phyloP scores from a whole-genome alignment of 1,140 invertebrate genomes.

The Brachystomella parvula region DNA sequence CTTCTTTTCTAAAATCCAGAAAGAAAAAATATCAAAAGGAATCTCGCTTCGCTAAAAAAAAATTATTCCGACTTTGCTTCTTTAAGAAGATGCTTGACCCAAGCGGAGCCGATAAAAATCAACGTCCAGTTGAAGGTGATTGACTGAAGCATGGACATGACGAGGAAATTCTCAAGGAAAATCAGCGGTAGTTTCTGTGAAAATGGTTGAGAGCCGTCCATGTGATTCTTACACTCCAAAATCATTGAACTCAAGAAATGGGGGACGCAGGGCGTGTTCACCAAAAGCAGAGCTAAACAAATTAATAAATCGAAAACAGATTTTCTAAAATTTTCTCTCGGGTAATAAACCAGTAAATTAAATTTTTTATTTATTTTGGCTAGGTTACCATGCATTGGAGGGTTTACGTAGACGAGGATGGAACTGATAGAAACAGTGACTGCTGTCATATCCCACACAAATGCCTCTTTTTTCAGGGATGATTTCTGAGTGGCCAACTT shows the following conservation, averaged over 20 bases:
- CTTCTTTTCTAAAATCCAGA: neutral
- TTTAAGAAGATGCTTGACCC: conserved; percentile 7
- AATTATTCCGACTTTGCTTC: conserved; percentile 9
- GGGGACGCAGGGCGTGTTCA: conserved; percentile 9
- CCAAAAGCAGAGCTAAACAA: conserved; percentile 1
- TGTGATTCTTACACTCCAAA: neutral
- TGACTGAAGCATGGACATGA: neutral
- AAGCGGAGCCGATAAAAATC: conserved; percentile 8
- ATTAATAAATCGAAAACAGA: neutral
- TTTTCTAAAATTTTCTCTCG: too few species aligned
- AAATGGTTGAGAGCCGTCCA: conserved; percentile 1
- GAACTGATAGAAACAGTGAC: conserved; percentile 1
- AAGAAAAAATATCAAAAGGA: neutral
- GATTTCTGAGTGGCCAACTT: neutral
- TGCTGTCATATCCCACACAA: neutral
- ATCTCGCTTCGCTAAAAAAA: conserved; percentile 3
- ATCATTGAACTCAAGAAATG: conserved; percentile 6
- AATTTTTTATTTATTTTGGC: neutral
- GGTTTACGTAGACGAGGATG: conserved; percentile 1
- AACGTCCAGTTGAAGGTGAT: conserved; percentile 14
- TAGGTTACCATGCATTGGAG: conserved; percentile 1
- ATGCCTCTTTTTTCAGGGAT: neutral
- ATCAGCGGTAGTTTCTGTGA: conserved; percentile 4
- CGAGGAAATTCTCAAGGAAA: conserved; percentile 9
- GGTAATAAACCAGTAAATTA: too few species aligned